Conservation (phyloP, 2,113 vertebrate species). For the Antigone vipio region DNA sequence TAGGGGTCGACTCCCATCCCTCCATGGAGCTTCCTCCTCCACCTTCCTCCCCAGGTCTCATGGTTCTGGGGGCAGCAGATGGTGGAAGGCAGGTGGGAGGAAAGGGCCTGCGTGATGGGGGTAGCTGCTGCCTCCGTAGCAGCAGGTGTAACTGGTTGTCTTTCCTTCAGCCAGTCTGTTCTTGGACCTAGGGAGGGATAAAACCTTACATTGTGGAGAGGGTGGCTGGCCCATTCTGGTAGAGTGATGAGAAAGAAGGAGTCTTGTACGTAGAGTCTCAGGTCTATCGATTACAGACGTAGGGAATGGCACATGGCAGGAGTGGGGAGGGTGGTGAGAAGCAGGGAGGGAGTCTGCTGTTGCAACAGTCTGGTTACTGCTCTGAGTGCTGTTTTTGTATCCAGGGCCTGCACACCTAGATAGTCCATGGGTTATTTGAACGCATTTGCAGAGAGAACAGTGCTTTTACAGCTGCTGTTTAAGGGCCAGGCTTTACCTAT, state of each 20-base stretch:
- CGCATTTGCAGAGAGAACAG: neutral
- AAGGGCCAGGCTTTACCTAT: neutral
- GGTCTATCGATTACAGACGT: rapidly evolving
- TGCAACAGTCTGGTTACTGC: neutral
- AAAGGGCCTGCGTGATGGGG: rapidly evolving
- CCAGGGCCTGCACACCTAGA: neutral
- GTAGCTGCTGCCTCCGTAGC: neutral
- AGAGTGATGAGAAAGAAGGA: rapidly evolving
- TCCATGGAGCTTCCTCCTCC: neutral
- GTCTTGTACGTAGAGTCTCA: neutral
- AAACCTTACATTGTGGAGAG: neutral
- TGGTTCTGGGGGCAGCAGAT: neutral
- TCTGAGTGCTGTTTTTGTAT: neutral
- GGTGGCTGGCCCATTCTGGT: rapidly evolving
- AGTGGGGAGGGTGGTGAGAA: neutral
- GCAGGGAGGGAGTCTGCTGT: neutral
- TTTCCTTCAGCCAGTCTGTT: neutral
- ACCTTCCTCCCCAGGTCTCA: neutral
- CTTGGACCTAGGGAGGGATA: too few species aligned
- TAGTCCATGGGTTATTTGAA: neutral
- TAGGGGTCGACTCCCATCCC: rapidly evolving
- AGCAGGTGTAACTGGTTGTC: neutral
- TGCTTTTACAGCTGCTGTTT: neutral
- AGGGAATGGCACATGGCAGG: rapidly evolving
- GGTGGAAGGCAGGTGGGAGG: neutral